Conservation (phyloP, 2,113 vertebrate genomes). For the Nansenia antarctica region DNA sequence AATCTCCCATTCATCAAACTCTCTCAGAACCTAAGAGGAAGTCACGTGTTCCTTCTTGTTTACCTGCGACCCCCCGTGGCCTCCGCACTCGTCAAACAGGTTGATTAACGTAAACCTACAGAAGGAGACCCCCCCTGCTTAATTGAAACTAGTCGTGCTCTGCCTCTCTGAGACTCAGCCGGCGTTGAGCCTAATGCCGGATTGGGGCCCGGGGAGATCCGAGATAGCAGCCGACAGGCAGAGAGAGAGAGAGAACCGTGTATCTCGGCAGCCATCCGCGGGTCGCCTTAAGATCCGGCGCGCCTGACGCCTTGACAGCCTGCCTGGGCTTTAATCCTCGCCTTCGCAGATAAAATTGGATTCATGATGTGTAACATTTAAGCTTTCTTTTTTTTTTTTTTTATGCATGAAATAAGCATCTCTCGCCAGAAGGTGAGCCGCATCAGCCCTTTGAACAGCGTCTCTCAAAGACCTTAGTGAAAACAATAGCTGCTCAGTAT, state of each 20-base stretch:
- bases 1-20: not conserved
- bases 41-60: constrained; percentile 52
- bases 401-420: constrained; percentile 73
- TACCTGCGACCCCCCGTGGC: constrained; percentile 37
- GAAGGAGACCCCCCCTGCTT: constrained; percentile 45
- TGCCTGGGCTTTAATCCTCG: constrained; percentile 77
- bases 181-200: constrained; percentile 64
- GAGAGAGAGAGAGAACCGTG: not conserved
- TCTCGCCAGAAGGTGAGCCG: constrained; percentile 64
- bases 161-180: constrained; percentile 5
- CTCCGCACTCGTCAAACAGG: constrained; percentile 32
- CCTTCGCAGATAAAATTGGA: constrained; percentile 75
- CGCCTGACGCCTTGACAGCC: constrained; percentile 66
- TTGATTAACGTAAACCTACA: constrained; percentile 45
- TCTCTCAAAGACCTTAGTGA: constrained; percentile 56
- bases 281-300: constrained; percentile 65
- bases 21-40: constrained; percentile 10
- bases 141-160: constrained; percentile 64
- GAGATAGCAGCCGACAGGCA: constrained; percentile 65
- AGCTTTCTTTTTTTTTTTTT: constrained; percentile 60
- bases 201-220: constrained; percentile 69
- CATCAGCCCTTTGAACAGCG: constrained; percentile 63
- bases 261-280: constrained; percentile 52
- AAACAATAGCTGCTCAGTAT: constrained; percentile 74
- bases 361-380: constrained; percentile 75